phyloP scores from a whole-genome alignment of 2,113 vertebrate genomes.

The Chiloscyllium plagiosum region DNA sequence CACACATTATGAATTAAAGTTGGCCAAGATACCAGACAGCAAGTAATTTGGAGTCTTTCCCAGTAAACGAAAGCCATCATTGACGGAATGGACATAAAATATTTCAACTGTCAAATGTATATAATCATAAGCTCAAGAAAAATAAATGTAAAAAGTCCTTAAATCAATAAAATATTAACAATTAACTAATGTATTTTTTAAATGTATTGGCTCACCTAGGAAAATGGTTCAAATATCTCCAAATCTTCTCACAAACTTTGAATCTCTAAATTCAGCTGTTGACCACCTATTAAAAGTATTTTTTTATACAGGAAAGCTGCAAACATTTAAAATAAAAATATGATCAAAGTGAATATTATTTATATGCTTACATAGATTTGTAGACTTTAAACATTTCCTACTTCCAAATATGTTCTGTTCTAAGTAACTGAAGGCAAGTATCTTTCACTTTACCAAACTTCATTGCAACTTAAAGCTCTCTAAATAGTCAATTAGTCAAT shows the following conservation, averaged over 20 bases:
- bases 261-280: conserved; percentile 65
- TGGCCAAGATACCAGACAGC: neutral
- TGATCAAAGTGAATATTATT: neutral
- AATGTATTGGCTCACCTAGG: conserved; percentile 49
- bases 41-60: neutral
- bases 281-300: conserved; percentile 59
- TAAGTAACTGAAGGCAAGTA: neutral
- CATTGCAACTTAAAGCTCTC: neutral
- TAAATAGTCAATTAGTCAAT: neutral
- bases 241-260: no score
- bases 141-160: neutral
- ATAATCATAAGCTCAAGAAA: neutral
- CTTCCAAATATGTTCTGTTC: neutral
- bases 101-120: neutral
- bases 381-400: neutral
- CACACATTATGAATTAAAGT: neutral
- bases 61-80: neutral
- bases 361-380: neutral
- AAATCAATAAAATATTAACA: neutral
- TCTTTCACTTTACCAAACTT: neutral
- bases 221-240: conserved; percentile 64
- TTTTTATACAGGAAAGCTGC: conserved; percentile 64
- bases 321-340: conserved; percentile 31
- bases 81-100: neutral
- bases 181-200: neutral